These are phyloP conservation scores for Ceratina japonica DNA, from an alignment of 1,140 invertebrate species.

Conservation along the genomic window DNA sequence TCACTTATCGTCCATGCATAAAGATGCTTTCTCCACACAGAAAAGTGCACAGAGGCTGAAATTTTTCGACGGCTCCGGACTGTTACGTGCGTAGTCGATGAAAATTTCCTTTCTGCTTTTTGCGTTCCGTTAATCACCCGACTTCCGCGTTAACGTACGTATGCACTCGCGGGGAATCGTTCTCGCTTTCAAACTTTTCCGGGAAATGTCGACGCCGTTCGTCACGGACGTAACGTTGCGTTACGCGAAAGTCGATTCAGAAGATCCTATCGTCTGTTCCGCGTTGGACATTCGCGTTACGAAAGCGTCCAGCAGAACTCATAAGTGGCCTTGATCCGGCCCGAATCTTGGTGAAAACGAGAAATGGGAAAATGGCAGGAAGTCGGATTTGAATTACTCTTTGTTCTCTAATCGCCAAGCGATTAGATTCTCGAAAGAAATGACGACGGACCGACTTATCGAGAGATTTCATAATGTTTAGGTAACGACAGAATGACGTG, in stretches of 20 bases:
- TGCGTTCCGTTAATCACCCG: conserved; percentile 43
- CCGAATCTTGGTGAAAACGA: too few species aligned
- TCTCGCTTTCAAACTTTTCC: conserved; percentile 13
- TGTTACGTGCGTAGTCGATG: conserved; percentile 45
- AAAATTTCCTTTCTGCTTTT: conserved; percentile 51
- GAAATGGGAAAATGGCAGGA: too few species aligned
- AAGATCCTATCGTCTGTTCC: conserved; percentile 32
- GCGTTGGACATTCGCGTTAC: conserved; percentile 9
- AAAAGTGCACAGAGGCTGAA: background rate
- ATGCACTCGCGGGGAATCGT: conserved; percentile 17
- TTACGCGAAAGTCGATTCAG: conserved; percentile 35
- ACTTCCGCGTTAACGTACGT: conserved; percentile 48
- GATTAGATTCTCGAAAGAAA: too few species aligned
- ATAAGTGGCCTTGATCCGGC: too few species aligned
- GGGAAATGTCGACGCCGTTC: conserved; percentile 19
- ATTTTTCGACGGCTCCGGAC: conserved; percentile 14
- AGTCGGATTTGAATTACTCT: too few species aligned
- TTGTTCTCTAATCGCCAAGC: too few species aligned
- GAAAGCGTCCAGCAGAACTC: conserved; percentile 11
- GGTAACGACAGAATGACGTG: background rate
- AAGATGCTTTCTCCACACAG: conserved; percentile 48
- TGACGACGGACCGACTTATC: too few species aligned
- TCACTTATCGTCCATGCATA: conserved; percentile 9
- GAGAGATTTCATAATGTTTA: too few species aligned
- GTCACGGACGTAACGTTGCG: conserved; percentile 27